Base-by-base conservation (phyloP, 2,888 invertebrate species). In the Stramonita haemastoma region DNA sequence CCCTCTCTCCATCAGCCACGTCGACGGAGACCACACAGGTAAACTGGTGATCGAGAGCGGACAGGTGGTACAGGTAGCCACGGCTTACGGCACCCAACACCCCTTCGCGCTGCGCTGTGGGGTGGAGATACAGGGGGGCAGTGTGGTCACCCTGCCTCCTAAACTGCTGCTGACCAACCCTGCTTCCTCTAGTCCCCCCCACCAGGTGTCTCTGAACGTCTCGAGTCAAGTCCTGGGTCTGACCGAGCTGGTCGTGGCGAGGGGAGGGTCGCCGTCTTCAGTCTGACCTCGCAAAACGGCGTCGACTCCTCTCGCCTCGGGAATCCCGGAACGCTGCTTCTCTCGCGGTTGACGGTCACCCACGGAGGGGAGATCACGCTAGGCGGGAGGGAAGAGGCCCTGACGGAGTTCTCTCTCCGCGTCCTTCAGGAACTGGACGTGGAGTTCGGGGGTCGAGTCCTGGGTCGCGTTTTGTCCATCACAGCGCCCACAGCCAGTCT, bases 21-120 rank as follows among this genome's bases (percentile, higher is more conserved):
- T 94, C 8, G 86, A 86, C 70, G 94, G 94, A 34, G 94, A 94
- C 87, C 91, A 90, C 79, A 91, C 93, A 26, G 93, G 93, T 0
- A 87, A 91, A 0, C 29, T 93, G 17, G 90, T 89, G 19, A 86
- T 94, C 6, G 32, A 86, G 15, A 26, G 79, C 4, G 89, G 89
- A n/a, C 94, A 94, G 77, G 81, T 86, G 46, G 89, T 91, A 29
- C 90, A 91, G 15, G 91, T 94, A 84, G 93, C 94, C 0, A 93
- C 92, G 83, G 88, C 91, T 26, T 94, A 92, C 87, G 94, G 94
- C 17, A 93, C 92, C 15, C 89, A 92, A 56, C 91, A 92, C 88
- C 90, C 93, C 13, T 94, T 92, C 89, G 92, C 92, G 5, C 89
- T 94, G 19, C 90, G 90, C 60, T 92, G 92, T 89, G 93, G 92